Base-by-base conservation (phyloP, 2,888 invertebrate genomes). In the Empis stercorea region DNA sequence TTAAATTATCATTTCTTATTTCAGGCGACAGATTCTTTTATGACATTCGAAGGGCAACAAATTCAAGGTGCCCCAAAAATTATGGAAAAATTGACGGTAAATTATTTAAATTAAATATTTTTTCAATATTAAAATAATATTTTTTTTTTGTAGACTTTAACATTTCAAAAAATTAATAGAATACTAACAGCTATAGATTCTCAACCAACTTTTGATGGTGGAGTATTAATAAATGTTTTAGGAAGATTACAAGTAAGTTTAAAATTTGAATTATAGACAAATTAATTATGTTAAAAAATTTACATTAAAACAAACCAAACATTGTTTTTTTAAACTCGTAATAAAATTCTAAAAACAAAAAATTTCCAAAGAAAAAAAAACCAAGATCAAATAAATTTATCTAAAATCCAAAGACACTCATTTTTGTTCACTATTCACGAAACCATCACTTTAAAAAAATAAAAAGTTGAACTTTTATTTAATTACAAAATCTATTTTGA, bases 151-250 rank as follows among this genome's bases (percentile, higher is more conserved):
- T 75, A 94, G 92, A 80, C 83, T 65, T 76, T 96, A 68, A 77
- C 84, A 55, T 95, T 96, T 76, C 87, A 89, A 78, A 88, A 87
- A 74, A 95, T 96, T 61, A 83, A 82, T 66, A 82, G 95, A 70
- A 78, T 83, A 62, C 83, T 96, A 64, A 95, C 96, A 50, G 85
- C 89, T 23, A 82, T 94, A 52, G 97, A 97, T 69, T 91, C 92
- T 44, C 97, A 97, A 70, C 97, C 97, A n/a, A 94, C 89, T 79
- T 87, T 89, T 63, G 96, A 95, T 72, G 96, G 95, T 51, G 95
- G 95, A 53, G 88, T 97, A 56, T 72, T 96, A 68, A 92, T 97
- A 58, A 88, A 88, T 75, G 96, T 97, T 45, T 77, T 96, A 58
- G 97, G 97, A 60, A 86, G 95, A 74, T 76, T 97, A 64, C 88